phyloP scores from a whole-genome alignment of 2,113 vertebrate genomes.

The Anas platyrhynchos region DNA sequence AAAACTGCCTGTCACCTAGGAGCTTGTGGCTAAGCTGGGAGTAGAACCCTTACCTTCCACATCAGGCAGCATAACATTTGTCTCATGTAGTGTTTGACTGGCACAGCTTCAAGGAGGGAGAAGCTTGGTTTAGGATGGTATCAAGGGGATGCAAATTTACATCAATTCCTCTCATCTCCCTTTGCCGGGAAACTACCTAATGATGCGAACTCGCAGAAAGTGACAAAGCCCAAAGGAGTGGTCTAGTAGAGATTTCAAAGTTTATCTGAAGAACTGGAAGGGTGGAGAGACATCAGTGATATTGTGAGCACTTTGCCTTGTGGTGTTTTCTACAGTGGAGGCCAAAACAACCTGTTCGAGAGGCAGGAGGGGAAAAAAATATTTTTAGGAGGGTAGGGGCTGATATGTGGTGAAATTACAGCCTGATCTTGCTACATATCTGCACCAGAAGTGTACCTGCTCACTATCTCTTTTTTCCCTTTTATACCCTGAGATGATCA shows the following conservation, averaged over 20 bases:
- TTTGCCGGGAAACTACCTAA: background rate
- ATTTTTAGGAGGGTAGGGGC: background rate
- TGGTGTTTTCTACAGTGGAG: background rate
- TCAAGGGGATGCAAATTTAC: background rate
- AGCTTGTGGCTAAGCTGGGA: background rate
- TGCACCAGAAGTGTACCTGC: background rate
- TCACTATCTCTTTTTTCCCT: background rate
- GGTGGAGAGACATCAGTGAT: background rate
- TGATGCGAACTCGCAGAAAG: background rate
- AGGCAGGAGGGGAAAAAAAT: background rate
- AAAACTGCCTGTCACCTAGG: background rate
- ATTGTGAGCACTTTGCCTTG: background rate
- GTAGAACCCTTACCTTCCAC: background rate
- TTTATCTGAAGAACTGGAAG: background rate
- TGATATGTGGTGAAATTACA: background rate
- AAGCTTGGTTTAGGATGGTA: background rate
- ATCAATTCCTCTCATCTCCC: background rate
- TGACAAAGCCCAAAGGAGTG: background rate
- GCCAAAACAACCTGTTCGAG: background rate
- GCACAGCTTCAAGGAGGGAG: background rate
- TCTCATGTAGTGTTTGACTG: background rate
- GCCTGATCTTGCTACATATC: background rate
- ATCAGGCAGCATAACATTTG: accelerated
- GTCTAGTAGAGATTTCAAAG: background rate
- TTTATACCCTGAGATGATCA: background rate